A percentile compares a stretch with the other conserved stretches of the same genome.
Evolutionary conservation across 2,888 invertebrate genomes (phyloP).

Genomic region (Thecophora atra): DNA sequence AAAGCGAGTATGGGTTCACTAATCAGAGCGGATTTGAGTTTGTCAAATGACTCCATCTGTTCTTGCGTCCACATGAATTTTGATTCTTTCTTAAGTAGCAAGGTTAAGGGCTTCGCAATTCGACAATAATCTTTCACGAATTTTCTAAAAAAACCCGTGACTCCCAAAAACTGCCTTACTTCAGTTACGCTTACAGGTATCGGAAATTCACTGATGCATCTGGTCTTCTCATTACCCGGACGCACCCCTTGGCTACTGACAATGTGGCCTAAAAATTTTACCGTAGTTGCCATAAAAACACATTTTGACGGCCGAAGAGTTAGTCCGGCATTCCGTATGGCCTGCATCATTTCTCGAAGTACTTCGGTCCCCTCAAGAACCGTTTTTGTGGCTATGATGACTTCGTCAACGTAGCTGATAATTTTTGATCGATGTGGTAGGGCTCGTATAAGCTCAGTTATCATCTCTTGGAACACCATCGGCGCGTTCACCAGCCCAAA

Average conservation of each 20-base stretch:
- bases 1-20: background rate
- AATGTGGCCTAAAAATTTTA: conserved; percentile 38
- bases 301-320: conserved; percentile 44
- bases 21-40: conserved; percentile 25
- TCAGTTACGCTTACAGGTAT: conserved; percentile 29
- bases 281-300: conserved; percentile 41
- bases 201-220: conserved; percentile 38
- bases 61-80: conserved; percentile 38
- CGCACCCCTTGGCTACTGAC: conserved; percentile 31
- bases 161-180: conserved; percentile 37
- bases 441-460: conserved; percentile 38
- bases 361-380: conserved; percentile 3
- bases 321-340: conserved; percentile 28
- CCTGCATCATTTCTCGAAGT: conserved; percentile 31
- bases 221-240: conserved; percentile 38
- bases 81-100: conserved; percentile 35
- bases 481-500: conserved; percentile 57
- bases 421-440: conserved; percentile 13
- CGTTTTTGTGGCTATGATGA: conserved; percentile 28
- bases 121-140: conserved; percentile 36
- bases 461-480: conserved; percentile 52
- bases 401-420: conserved; percentile 34
- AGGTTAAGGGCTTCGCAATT: no score
- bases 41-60: conserved; percentile 34
- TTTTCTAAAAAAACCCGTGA: conserved; percentile 39